Percentiles rank a stretch among this genome's conserved stretches.
Evolutionary conservation across 2,797 vertebrate genomes (phyloP).

Genomic region (Sorex maritimensis): DNA sequence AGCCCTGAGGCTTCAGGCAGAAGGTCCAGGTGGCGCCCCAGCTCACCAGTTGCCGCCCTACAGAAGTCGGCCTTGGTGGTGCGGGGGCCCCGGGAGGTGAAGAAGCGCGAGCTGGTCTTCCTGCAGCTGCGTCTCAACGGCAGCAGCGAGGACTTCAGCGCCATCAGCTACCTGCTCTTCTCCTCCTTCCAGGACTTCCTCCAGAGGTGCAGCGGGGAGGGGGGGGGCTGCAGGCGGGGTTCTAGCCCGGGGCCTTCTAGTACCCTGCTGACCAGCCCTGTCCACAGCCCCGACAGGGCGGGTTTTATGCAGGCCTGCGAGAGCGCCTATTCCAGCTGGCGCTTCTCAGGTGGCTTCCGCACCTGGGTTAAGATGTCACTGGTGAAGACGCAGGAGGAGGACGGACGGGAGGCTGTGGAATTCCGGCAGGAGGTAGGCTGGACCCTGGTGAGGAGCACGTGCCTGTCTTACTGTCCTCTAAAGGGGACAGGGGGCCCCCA

Average conservation of each 20-base stretch:
- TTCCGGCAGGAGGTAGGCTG: constrained; percentile 96
- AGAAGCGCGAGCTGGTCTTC: constrained; percentile 96
- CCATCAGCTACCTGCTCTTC: constrained; percentile 98
- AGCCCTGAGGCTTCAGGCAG: no score
- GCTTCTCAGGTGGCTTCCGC: constrained; percentile 98
- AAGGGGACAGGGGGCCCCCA: no score
- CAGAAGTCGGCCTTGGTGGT: constrained; percentile 96
- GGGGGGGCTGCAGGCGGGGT: no score
- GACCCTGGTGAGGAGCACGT: constrained; percentile 67
- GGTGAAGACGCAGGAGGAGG: constrained; percentile 95
- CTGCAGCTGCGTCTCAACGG: constrained; percentile 97
- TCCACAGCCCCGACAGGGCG: constrained; percentile 92
- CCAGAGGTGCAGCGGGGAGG: constrained; percentile 91
- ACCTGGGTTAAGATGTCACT: constrained; percentile 99
- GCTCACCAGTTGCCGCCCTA: background rate
- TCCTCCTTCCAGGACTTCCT: constrained; percentile 94
- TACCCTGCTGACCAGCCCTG: no score
- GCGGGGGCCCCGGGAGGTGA: constrained; percentile 95
- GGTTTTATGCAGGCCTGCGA: constrained; percentile 97
- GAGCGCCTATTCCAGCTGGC: constrained; percentile 98
- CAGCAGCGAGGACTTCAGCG: constrained; percentile 97
- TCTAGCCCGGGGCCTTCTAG: background rate
- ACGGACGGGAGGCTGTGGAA: constrained; percentile 93
- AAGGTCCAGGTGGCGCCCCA: background rate
- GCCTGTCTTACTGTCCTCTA: background rate